Conservation (phyloP, 2,797 vertebrate species). For the Coendou prehensilis region DNA sequence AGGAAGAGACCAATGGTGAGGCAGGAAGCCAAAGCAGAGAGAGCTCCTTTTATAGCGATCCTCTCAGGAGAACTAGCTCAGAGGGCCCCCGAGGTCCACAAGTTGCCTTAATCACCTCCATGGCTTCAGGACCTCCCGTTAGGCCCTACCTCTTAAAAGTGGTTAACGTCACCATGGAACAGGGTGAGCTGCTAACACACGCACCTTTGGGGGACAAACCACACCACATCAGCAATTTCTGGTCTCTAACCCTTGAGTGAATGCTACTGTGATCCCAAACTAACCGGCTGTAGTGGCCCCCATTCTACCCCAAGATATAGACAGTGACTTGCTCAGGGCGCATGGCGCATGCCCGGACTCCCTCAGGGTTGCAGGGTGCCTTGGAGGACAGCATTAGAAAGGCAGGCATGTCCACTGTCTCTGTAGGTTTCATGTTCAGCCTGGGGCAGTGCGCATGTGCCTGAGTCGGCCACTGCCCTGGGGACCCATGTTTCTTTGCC, state of each 20-base stretch:
- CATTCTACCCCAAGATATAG: background rate
- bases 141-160: background rate
- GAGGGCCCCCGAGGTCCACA: background rate
- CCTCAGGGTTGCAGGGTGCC: background rate
- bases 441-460: background rate
- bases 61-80: background rate
- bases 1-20: background rate
- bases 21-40: background rate
- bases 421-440: background rate
- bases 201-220: background rate
- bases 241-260: background rate
- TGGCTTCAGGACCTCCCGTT: too few relatives aligned
- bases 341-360: background rate
- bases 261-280: background rate
- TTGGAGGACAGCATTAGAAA: background rate
- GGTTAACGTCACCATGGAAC: too few relatives aligned
- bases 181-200: background rate
- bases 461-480: background rate
- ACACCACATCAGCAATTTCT: background rate
- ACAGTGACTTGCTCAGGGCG: background rate
- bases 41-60: background rate
- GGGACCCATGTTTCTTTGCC: background rate
- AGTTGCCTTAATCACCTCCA: too few relatives aligned
- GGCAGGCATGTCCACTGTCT: accelerated
- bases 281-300: background rate